Percentiles rank a stretch among this genome's conserved stretches.
Conservation (phyloP, 2,797 vertebrate species). For the Hippopotamyrus pictus region DNA sequence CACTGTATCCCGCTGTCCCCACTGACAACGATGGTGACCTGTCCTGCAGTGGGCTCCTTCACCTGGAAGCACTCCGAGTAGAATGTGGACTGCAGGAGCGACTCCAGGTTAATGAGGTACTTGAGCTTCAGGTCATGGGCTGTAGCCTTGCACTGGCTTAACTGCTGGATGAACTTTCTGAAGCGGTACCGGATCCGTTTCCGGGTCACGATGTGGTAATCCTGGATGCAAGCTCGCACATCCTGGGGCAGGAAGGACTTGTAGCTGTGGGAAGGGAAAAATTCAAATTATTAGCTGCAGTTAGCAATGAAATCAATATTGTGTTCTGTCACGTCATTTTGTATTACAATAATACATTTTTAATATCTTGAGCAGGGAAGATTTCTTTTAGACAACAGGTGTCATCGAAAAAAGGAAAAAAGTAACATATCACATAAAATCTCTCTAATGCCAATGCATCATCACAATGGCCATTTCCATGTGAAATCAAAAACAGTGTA, state of each 20-base stretch:
- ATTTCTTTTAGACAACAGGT: background rate
- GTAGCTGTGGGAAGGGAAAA: slow-evolving; percentile 64
- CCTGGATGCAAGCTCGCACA: slow-evolving; percentile 78
- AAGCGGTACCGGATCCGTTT: slow-evolving; percentile 93
- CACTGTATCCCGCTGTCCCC: slow-evolving; percentile 87
- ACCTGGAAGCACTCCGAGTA: slow-evolving; percentile 85
- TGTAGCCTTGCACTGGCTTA: slow-evolving; percentile 83
- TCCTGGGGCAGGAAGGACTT: slow-evolving; percentile 85
- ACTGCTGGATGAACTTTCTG: slow-evolving; percentile 86
- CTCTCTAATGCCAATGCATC: background rate
- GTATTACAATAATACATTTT: background rate
- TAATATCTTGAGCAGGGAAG: background rate
- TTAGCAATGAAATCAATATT: background rate
- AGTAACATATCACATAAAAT: background rate
- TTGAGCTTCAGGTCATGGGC: slow-evolving; percentile 86
- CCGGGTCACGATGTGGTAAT: slow-evolving; percentile 87
- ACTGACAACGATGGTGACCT: slow-evolving; percentile 76
- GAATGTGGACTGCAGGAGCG: slow-evolving; percentile 79
- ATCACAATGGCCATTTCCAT: background rate
- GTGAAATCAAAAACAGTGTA: background rate
- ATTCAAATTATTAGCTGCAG: background rate
- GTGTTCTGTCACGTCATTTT: background rate
- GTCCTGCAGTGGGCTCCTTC: slow-evolving; percentile 63
- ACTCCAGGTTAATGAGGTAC: slow-evolving; percentile 91
- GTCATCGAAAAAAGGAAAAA: background rate